These are phyloP conservation scores for Phrynosoma blainvillii DNA, from an alignment of 2,113 vertebrate genomes.

Conservation along the genomic window DNA sequence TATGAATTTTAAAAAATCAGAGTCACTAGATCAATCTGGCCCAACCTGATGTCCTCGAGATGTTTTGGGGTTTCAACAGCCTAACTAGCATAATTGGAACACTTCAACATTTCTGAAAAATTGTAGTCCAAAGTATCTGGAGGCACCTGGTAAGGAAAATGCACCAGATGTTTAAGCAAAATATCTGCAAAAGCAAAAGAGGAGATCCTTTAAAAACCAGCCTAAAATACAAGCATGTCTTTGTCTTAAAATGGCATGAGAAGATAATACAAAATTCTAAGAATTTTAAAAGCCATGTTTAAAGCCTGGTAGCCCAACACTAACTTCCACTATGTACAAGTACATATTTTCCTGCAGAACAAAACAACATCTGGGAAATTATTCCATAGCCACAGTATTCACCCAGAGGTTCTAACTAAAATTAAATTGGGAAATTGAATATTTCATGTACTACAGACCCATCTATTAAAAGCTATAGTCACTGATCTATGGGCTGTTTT, in stretches of 20 bases:
- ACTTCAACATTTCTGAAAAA: no score
- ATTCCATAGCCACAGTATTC: not conserved
- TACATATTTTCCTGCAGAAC: not conserved
- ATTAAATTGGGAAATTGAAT: not conserved
- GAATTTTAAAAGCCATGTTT: not conserved
- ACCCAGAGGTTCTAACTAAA: not conserved
- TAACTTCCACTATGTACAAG: not conserved
- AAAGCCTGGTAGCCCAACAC: not conserved
- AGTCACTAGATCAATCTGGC: not conserved
- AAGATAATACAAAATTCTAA: not conserved
- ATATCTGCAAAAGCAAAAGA: not conserved
- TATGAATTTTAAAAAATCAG: not conserved
- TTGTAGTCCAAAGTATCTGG: no score
- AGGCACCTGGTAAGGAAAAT: not conserved
- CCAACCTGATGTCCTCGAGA: no score
- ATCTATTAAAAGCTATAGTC: not conserved
- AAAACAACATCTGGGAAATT: not conserved
- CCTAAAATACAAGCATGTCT: not conserved
- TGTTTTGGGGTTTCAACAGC: no score
- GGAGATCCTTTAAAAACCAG: not conserved
- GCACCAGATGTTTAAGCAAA: not conserved
- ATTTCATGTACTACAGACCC: not conserved
- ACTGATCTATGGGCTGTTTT: not conserved
- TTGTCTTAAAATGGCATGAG: not conserved
- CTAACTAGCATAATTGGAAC: no score